Base-by-base conservation (phyloP, 2,888 invertebrate species). In the Agrochola litura region DNA sequence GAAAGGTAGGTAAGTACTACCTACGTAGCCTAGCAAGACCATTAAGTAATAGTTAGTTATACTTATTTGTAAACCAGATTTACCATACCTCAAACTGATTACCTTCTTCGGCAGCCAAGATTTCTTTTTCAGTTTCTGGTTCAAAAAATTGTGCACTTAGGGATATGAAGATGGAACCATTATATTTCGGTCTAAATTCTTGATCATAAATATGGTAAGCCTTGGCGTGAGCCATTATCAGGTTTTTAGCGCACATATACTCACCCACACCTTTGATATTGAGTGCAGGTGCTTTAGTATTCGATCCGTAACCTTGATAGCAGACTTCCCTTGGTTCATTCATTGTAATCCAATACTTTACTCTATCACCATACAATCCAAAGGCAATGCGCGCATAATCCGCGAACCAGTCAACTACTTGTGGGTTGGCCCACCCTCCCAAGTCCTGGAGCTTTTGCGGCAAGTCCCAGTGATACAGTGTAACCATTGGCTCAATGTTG, bases 401-500 rank as follows among this genome's bases (percentile, higher is more conserved):
- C 9, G 89, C 92, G 81, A 94, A 97, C 94, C 96, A 96, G 79
- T 95, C 93, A 0, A 95, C 91, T 2, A 97, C 90, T 9, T 94
- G 61, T 0, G 95, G 91, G 82, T 97, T 97, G 1, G 95, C 87
- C 92, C 96, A 96, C 6, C 97, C 97, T 9, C 97, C 97, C 71
- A 97, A 85, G 0, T 96, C 95, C 81, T 97, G 97, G 1, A 97
- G 89, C 66, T 93, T 93, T 79, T 96, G 94, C 0, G 97, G 97
- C 77, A 97, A 86, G 85, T 97, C 97, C 94, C 96, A 97, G 80
- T 97, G 97, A 82, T 95, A 97, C 69, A 97, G 89, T 0, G 97
- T 97, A 3, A 97, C 94, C 93, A 97, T 93, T 0, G 98, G 98
- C 82, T 96, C 90, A 73, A 98, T 98, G 58, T 97, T 97, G 83